phyloP scores from a whole-genome alignment of 2,888 invertebrate genomes.

The Limnephilus marmoratus region DNA sequence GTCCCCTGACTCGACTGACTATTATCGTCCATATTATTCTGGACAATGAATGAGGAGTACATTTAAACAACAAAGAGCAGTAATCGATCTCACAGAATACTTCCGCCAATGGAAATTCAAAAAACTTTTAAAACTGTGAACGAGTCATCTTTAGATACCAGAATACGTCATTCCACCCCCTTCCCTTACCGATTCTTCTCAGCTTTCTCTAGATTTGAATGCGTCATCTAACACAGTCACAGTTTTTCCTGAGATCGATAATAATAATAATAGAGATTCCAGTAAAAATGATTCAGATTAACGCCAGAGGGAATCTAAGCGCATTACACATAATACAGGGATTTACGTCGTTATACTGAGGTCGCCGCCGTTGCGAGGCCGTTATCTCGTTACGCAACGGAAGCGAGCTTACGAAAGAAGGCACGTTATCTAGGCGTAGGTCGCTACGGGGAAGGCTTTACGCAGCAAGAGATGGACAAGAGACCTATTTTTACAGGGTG shows the following conservation, averaged over 20 bases:
- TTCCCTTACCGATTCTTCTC: background rate
- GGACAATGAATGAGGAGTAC: no score
- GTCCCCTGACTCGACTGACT: no score
- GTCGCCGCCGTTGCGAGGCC: background rate
- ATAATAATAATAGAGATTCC: background rate
- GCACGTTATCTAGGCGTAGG: background rate
- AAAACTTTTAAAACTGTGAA: background rate
- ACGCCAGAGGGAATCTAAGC: background rate
- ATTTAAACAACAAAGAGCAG: background rate
- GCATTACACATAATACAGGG: constrained; percentile 10
- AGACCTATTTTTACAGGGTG: background rate
- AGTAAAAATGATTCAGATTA: constrained; percentile 8
- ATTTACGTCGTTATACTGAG: background rate
- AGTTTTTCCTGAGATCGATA: background rate
- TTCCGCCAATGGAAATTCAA: background rate
- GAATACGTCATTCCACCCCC: background rate
- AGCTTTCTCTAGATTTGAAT: background rate
- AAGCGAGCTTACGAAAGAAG: constrained; percentile 35
- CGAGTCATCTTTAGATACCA: background rate
- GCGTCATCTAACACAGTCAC: background rate
- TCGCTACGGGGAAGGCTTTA: background rate
- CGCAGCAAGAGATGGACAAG: background rate
- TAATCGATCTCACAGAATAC: background rate
- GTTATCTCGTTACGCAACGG: constrained; percentile 34
- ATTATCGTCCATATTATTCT: no score